Evolutionary conservation across 2,113 vertebrate genomes (phyloP).

Genomic region (Callocephalon fimbriatum): DNA sequence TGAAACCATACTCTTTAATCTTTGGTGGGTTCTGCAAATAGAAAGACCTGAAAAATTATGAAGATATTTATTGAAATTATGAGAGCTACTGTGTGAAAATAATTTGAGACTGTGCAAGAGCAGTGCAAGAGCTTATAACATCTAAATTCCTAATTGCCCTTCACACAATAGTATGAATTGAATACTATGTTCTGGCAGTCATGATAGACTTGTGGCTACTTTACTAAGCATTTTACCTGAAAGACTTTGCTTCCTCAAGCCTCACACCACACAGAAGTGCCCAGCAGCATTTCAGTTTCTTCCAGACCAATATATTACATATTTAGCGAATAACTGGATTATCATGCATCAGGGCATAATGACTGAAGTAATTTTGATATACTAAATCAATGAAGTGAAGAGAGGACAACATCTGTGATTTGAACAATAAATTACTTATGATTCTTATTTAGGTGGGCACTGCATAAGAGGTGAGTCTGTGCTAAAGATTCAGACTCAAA

Average conservation of each 20-base stretch:
- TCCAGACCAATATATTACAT: neutral
- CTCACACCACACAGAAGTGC: neutral
- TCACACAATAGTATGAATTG: neutral
- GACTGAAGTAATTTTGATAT: neutral
- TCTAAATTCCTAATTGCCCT: neutral
- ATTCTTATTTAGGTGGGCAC: neutral
- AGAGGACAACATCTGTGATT: neutral
- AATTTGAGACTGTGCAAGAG: neutral
- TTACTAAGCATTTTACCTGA: neutral
- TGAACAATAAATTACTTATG: neutral
- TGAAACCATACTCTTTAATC: neutral
- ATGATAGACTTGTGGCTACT: neutral
- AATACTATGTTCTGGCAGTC: neutral
- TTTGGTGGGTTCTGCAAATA: neutral
- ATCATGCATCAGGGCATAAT: accelerated
- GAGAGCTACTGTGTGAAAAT: neutral
- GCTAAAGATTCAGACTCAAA: neutral
- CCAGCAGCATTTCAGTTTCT: neutral
- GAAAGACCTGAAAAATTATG: neutral
- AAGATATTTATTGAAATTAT: neutral
- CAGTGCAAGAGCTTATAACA: neutral
- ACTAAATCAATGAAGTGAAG: neutral
- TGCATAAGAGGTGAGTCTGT: neutral
- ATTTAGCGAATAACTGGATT: neutral
- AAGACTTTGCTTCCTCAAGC: neutral